Percentiles rank a stretch among this genome's conserved stretches.
Conservation (phyloP, 2,797 vertebrate species). For the Cuniculus paca region DNA sequence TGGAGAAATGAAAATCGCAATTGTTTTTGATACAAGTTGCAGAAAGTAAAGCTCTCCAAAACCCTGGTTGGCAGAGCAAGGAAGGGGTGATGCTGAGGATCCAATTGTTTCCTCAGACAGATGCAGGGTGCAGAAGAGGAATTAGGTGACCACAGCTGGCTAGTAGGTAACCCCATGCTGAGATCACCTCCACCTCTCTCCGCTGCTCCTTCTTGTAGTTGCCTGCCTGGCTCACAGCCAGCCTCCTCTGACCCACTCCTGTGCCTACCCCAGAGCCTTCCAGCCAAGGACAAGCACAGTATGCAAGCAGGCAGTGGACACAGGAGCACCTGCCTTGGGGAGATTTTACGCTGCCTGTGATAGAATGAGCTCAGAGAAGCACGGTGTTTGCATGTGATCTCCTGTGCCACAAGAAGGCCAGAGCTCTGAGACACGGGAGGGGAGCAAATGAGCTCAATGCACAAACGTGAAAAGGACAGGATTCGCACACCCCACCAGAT, state of each 20-base stretch:
- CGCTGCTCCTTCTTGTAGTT: too few relatives aligned
- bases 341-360: neutral
- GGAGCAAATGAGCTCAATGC: neutral
- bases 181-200: neutral
- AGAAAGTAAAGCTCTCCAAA: neutral
- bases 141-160: too few relatives aligned
- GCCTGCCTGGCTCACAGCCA: neutral
- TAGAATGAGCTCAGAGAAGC: too few relatives aligned
- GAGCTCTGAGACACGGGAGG: neutral
- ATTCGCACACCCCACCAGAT: neutral
- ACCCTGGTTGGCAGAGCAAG: too few relatives aligned
- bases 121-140: neutral
- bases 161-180: neutral
- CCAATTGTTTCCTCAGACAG: neutral
- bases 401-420: too few relatives aligned
- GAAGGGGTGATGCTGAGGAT: neutral
- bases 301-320: too few relatives aligned
- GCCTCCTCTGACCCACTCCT: neutral
- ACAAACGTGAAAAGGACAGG: neutral
- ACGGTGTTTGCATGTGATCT: neutral
- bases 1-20: neutral
- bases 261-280: neutral
- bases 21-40: neutral
- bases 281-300: accelerated
- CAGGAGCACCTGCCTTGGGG: neutral